A percentile compares a stretch with the other conserved stretches of the same genome.
These are phyloP conservation scores for Tragelaphus buxtoni DNA, from an alignment of 2,113 vertebrate genomes.

Conservation along the genomic window DNA sequence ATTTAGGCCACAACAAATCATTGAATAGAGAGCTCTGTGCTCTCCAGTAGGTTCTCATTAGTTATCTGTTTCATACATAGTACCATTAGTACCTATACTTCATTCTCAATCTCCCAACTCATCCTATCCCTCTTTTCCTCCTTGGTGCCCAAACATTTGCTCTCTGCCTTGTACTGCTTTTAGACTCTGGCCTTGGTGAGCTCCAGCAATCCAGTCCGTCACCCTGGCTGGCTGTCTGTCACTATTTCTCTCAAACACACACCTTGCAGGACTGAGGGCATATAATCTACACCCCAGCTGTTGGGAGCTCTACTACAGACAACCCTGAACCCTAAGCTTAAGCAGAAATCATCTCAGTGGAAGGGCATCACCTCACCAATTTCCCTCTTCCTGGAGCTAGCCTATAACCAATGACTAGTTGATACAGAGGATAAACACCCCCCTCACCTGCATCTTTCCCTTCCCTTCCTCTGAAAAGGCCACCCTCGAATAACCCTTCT, in stretches of 20 bases:
- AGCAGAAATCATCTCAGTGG: background rate
- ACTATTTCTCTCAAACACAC: background rate
- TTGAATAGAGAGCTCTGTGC: background rate
- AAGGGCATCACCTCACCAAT: background rate
- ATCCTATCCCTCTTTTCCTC: background rate
- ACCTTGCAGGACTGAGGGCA: background rate
- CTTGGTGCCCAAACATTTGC: background rate
- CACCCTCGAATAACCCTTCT: background rate
- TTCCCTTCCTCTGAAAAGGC: background rate
- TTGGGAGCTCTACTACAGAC: background rate
- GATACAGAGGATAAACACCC: fast-evolving
- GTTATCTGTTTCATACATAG: background rate
- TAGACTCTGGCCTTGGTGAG: background rate
- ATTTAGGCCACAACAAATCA: background rate
- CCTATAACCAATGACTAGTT: fast-evolving
- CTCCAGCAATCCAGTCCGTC: background rate
- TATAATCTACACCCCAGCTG: background rate
- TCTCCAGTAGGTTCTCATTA: background rate
- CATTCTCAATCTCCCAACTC: background rate
- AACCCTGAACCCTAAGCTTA: background rate
- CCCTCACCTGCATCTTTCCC: background rate
- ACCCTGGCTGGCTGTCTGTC: background rate
- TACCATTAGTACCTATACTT: background rate
- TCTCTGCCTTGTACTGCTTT: background rate
- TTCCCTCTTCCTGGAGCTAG: too few species aligned